Conservation (phyloP, 37 sponge, comb jelly and placozoan genomes). For the Cliona cf. orientalis region DNA sequence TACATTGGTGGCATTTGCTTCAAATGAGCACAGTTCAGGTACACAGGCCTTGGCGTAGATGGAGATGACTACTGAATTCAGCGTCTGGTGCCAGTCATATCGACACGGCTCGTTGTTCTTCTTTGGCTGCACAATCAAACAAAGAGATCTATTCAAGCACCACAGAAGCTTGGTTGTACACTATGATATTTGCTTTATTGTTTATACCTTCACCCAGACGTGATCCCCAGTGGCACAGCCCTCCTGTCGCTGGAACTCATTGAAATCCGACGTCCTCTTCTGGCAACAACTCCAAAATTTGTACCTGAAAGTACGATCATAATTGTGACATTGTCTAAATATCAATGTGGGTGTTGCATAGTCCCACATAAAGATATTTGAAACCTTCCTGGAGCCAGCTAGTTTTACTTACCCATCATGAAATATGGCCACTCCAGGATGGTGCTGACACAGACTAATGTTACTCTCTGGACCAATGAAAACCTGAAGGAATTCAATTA, state of each 20-base stretch:
- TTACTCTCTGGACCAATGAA: conserved; percentile 55
- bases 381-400: too few relatives aligned
- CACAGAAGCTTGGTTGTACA: neutral
- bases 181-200: neutral
- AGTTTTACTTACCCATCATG: conserved; percentile 86
- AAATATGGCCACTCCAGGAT: conserved; percentile 90
- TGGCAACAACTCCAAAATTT: conserved; percentile 97
- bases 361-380: too few relatives aligned
- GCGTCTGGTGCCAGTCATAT: conserved; percentile 92
- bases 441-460: conserved; percentile 70
- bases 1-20: conserved; percentile 80
- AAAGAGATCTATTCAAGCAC: neutral
- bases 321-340: neutral
- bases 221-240: conserved; percentile 89
- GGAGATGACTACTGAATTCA: conserved; percentile 61
- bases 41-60: conserved; percentile 82
- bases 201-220: conserved; percentile 78
- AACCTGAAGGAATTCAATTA: conserved; percentile 18
- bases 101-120: conserved; percentile 13
- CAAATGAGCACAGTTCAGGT: conserved; percentile 70
- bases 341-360: too few relatives aligned
- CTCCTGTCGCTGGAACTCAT: conserved; percentile 89
- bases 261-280: conserved; percentile 83
- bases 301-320: conserved; percentile 40
- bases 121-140: conserved; percentile 7